These are phyloP conservation scores for Ephydatia muelleri DNA, from an alignment of 37 sponge, comb jelly and placozoan species.

Conservation along the genomic window DNA sequence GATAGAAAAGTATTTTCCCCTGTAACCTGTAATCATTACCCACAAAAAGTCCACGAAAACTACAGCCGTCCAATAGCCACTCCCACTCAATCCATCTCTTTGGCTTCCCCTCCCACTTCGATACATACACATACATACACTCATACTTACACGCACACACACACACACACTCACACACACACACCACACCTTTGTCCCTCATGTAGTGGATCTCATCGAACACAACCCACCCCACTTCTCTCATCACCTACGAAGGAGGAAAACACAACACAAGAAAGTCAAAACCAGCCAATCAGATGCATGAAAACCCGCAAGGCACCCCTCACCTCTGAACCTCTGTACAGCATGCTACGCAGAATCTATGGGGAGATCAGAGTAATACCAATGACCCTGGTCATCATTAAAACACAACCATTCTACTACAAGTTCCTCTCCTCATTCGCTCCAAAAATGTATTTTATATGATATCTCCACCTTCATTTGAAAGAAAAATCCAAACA, in stretches of 20 bases:
- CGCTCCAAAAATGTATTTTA: neutral
- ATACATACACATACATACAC: neutral
- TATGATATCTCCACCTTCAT: slow-evolving; percentile 33
- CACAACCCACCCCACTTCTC: slow-evolving; percentile 96
- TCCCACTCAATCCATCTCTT: neutral
- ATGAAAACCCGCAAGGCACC: neutral
- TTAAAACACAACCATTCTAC: neutral
- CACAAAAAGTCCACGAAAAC: neutral
- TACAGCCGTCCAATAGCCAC: neutral
- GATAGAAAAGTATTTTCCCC: too few relatives aligned
- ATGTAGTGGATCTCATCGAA: slow-evolving; percentile 98
- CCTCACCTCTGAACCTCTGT: slow-evolving; percentile 92
- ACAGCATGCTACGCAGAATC: slow-evolving; percentile 95
- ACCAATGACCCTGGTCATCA: too few relatives aligned
- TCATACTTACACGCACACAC: neutral
- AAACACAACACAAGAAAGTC: neutral
- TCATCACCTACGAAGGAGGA: slow-evolving; percentile 72
- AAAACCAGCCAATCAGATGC: neutral
- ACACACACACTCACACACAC: neutral
- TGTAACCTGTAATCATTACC: too few relatives aligned
- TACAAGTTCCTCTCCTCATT: neutral
- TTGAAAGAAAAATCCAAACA: neutral
- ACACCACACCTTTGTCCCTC: slow-evolving; percentile 76
- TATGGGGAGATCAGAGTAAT: slow-evolving; percentile 14
- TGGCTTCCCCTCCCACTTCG: neutral